phyloP scores from a whole-genome alignment of 2,888 invertebrate genomes.

The Drosophila mimica region DNA sequence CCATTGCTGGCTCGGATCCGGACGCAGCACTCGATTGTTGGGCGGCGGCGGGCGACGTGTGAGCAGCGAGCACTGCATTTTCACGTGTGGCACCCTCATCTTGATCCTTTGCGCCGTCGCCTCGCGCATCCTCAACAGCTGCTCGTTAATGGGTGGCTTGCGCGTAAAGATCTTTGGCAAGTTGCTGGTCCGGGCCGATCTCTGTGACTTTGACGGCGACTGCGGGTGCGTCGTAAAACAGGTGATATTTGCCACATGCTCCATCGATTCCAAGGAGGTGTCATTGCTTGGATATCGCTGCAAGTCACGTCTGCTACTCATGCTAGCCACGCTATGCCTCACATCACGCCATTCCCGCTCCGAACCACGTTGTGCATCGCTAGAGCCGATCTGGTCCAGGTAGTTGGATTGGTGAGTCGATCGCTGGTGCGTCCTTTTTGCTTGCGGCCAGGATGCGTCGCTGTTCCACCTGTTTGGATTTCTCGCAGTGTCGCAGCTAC shows the following conservation, averaged over 20 bases:
- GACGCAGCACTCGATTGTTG: background rate
- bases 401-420: background rate
- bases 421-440: background rate
- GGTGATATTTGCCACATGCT: background rate
- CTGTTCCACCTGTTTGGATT: background rate
- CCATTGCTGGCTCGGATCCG: conserved; percentile 17
- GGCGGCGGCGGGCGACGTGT: conserved; percentile 18
- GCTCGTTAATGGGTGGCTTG: conserved; percentile 4
- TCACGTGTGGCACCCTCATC: background rate
- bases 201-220: background rate
- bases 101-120: conserved; percentile 12
- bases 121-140: conserved; percentile 10
- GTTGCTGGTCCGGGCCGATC: background rate
- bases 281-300: background rate
- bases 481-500: background rate
- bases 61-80: conserved; percentile 1
- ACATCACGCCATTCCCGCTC: background rate
- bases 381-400: background rate
- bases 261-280: conserved; percentile 24
- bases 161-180: background rate
- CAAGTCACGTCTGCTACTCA: background rate
- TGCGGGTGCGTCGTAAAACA: background rate
- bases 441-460: background rate
- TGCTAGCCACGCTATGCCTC: background rate
- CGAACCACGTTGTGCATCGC: background rate